Percentiles rank a stretch among this genome's conserved stretches.
Conservation (phyloP, 1,140 invertebrate species). For the Heliconius nattereri region DNA sequence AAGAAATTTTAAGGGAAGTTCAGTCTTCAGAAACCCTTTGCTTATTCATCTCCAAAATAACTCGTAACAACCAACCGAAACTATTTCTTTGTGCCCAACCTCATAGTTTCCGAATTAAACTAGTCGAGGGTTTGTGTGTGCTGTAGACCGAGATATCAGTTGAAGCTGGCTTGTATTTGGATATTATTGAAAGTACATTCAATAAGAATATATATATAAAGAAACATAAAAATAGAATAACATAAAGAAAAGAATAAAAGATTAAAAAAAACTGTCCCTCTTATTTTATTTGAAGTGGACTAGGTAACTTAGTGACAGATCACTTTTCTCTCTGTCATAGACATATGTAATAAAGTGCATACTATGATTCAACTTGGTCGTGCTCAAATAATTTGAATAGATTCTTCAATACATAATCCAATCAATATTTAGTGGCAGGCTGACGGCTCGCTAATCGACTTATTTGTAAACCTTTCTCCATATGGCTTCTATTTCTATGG, state of each 20-base stretch:
- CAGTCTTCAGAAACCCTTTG: constrained; percentile 33
- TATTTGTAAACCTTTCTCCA: constrained; percentile 37
- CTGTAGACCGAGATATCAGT: background rate
- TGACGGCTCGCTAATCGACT: constrained; percentile 37
- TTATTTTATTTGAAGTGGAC: background rate
- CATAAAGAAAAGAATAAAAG: background rate
- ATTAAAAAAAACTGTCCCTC: background rate
- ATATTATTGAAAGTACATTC: background rate
- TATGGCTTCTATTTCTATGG: constrained; percentile 36
- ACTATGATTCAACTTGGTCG: background rate
- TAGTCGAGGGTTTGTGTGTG: constrained; percentile 28
- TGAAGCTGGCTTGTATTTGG: background rate
- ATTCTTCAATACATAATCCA: constrained; percentile 37
- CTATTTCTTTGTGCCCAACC: constrained; percentile 65
- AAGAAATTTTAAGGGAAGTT: constrained; percentile 11
- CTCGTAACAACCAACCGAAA: constrained; percentile 46
- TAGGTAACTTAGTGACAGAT: background rate
- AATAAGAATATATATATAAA: background rate
- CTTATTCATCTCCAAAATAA: constrained; percentile 44
- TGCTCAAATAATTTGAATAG: constrained; percentile 17
- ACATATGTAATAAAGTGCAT: background rate
- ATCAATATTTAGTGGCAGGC: constrained; percentile 40
- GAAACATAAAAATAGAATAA: no score
- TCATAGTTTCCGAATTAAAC: constrained; percentile 69
- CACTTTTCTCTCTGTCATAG: background rate